phyloP scores from a whole-genome alignment of 2,888 invertebrate species.

The Pyrrhosoma nymphula region DNA sequence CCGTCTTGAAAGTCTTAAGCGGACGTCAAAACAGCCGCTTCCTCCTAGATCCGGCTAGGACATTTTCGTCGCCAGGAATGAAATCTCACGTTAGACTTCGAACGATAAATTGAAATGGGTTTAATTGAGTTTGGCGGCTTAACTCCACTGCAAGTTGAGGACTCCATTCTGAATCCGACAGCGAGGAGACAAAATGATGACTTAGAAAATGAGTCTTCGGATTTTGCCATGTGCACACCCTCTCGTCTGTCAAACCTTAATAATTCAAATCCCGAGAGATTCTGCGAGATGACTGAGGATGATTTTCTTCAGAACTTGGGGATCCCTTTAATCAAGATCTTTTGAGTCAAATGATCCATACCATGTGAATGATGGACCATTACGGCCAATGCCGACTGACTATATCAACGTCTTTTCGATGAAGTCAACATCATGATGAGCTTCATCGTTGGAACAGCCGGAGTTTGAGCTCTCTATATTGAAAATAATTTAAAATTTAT shows the following conservation, averaged over 20 bases:
- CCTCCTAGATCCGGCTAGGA: background rate
- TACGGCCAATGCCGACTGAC: background rate
- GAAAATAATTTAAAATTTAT: too few species aligned
- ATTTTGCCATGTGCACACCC: background rate
- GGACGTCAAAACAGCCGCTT: background rate
- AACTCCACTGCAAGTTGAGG: background rate
- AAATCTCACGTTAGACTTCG: background rate
- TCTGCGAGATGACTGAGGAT: background rate
- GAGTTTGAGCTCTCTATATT: too few species aligned
- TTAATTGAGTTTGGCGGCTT: background rate
- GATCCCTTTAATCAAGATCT: background rate
- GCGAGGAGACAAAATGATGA: background rate
- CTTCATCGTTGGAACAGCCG: too few species aligned
- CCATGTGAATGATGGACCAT: background rate
- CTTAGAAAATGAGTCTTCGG: background rate
- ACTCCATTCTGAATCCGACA: background rate
- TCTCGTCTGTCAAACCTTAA: background rate
- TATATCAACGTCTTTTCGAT: background rate
- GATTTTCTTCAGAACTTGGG: background rate
- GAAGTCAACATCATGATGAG: too few species aligned
- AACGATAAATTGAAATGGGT: background rate
- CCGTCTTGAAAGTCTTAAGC: background rate
- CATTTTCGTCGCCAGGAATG: background rate
- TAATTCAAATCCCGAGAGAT: background rate
- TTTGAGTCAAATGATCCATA: background rate